Evolutionary conservation across 2,888 invertebrate genomes (phyloP), one percentile per base, ranked within the genome.

Genomic region (Nemurella pictetii): DNA sequence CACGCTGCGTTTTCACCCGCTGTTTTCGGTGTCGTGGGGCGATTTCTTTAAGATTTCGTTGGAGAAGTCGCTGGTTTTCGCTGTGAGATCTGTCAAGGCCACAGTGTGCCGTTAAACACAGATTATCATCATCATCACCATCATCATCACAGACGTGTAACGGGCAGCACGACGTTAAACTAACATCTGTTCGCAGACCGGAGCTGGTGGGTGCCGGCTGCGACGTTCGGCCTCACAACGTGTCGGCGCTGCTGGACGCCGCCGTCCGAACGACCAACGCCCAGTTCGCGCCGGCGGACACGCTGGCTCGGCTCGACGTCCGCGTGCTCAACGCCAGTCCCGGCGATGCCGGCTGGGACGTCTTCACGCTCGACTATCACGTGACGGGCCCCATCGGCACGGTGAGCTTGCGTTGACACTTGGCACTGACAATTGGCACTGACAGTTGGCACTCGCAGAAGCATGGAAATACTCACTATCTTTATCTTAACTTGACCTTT

Each of bases 191-290:
- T 87, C 84, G 84, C 88, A 98, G 98, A 88, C 95, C 96, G 15
- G 97, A 98, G 91, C 91, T 99, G 87, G 95, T 95, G 88, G 97
- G 97, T 90, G 95, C 96, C 0, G 98, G 97, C 27, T 93, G 94
- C 87, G 95, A 95, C 30, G 92, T 99, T 84, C 97, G 96, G 91
- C 94, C 96, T 15, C 98, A 98, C 90, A 97, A 97, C 89, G 92
- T 99, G 87, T 95, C 95, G 84, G 94, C 95, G 85, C 95, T 97
- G 89, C 91, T 97, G 89, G 97, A 97, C 89, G 94, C 95, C 32
- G 96, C 97, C 9, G 94, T 97, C 88, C 93, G 98, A 87, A 96
- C 96, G 32, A 99, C 98, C 20, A 98, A 98, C 91, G 97, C 98
- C 20, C 98, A 98, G 91, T 97, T 94, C 90, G 98, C 98, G 89